Base-by-base conservation (phyloP, 2,888 invertebrate genomes). In the Rotaria sp. region DNA sequence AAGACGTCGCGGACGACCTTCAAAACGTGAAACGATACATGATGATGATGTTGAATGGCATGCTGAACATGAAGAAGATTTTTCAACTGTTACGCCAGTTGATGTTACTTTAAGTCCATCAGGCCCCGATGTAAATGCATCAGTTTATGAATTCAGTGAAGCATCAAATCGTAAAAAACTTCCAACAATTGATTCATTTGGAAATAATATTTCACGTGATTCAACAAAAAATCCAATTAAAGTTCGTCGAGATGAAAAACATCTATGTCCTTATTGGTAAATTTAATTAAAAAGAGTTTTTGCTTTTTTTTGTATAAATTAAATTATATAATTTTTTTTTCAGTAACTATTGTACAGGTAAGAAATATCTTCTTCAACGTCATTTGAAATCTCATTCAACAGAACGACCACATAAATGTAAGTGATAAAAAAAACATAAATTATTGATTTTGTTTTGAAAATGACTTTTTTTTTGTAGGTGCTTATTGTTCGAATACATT, bases 141-240 rank as follows among this genome's bases (percentile, higher is more conserved):
- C 80, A n/a, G 80, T 80, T 80, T 80, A 80, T 80, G 80, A 80
- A 45, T 80, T 80, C n/a, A 80, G 80, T 41, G 41, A 80, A 45
- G 15, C 45, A 80, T 80, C 45, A 80, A 45, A 80, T 45, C 41
- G 45, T n/a, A 80, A 80, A 80, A 45, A 45, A 45, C 41, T 45
- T 80, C n/a, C 80, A 11, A 80, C 26, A 13, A 21, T 80, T 15
- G 35, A 26, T 80, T 45, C 80, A 10, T 11, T 80, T 80, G 67
- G 67, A 35, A 67, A 21, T 67, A 67, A 35, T 67, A 35, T 30
- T 35, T 67, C 41, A 80, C 80, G 26, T 80, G 80, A 67, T 67
- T 35, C 67, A 35, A 67, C 67, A 8, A 67, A 67, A 67, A 67
- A 35, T 35, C 67, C 67, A 35, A 67, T 35, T 67, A 80, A 80